Base-by-base conservation (phyloP, 2,888 invertebrate species). In the Cephonodes hylas region DNA sequence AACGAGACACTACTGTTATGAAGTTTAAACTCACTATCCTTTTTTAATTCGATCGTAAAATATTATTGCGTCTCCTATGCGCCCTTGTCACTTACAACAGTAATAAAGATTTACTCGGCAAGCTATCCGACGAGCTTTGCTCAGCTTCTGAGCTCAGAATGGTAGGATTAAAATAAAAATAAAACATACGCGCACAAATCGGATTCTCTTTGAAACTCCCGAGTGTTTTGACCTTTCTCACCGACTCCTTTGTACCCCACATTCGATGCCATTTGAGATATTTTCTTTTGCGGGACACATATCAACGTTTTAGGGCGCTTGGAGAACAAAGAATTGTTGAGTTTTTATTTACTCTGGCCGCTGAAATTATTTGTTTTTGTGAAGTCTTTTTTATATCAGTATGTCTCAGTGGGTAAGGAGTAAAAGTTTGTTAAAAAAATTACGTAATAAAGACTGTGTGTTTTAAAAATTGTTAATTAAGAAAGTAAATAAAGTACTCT, bases 111-210 rank as follows among this genome's bases (percentile, higher is more conserved):
- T 53, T 53, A 31, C 31, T 31, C 27, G n/a, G 1, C 18, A 45
- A 18, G 6, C 53, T 31, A 18, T 15, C 15, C 10, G 6, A 23
- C 10, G 8, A 8, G 18, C 53, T 53, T n/a, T n/a, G n/a, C n/a
- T n/a, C n/a, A n/a, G n/a, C 31, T 38, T n/a, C n/a, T 2, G 3
- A 18, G 3, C 48, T 2, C 27, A 53, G 53, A 31, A 53, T 3
- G 53, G 4, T 31, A 10, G 31, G 53, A 53, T 53, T 53, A 53
- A 53, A 53, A 53, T 25, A 48, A 48, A 48, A 48, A 27, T 53
- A 53, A 53, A 53, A 53, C 53, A 53, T 53, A 53, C 53, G 53
- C 31, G 53, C 15, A 31, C 27, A 53, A 53, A 53, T 53, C 53
- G 18, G 53, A 53, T 53, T 53, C 31, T 27, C 53, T 53, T 31